Conservation (phyloP, 2,797 vertebrate species). For the Loriculus beryllinus region DNA sequence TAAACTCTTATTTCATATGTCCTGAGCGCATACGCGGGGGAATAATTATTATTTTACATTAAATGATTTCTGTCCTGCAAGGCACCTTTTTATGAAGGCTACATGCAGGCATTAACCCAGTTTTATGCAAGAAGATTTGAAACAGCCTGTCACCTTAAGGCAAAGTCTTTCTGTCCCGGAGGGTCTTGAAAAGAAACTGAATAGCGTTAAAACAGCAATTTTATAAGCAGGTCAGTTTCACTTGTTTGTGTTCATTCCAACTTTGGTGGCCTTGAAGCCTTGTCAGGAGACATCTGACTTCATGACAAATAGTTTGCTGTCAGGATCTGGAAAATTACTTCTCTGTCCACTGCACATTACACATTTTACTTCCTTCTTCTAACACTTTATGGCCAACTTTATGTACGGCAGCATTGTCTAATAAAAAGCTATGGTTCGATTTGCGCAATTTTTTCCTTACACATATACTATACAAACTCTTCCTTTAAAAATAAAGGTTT, state of each 20-base stretch:
- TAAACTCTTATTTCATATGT: background rate
- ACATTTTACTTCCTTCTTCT: conserved; percentile 16
- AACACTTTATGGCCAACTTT: background rate
- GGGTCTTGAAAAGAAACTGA: background rate
- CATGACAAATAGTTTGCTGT: conserved; percentile 61
- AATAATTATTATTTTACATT: background rate
- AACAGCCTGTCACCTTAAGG: background rate
- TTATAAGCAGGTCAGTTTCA: background rate
- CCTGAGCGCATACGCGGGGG: background rate
- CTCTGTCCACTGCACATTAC: background rate
- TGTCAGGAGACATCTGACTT: conserved; percentile 66
- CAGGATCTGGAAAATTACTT: conserved; percentile 25
- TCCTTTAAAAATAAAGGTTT: background rate
- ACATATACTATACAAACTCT: rapidly evolving
- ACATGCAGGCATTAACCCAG: background rate
- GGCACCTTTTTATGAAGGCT: background rate
- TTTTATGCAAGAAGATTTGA: background rate
- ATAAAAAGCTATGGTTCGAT: background rate
- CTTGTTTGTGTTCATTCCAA: background rate
- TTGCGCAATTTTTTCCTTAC: background rate
- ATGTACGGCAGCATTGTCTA: background rate
- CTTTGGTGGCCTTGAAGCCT: background rate
- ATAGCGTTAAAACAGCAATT: background rate
- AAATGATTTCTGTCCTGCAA: background rate
- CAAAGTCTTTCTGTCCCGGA: background rate